Base-by-base conservation (phyloP, 2,113 vertebrate species). In the Microcebus lehilahytsara region DNA sequence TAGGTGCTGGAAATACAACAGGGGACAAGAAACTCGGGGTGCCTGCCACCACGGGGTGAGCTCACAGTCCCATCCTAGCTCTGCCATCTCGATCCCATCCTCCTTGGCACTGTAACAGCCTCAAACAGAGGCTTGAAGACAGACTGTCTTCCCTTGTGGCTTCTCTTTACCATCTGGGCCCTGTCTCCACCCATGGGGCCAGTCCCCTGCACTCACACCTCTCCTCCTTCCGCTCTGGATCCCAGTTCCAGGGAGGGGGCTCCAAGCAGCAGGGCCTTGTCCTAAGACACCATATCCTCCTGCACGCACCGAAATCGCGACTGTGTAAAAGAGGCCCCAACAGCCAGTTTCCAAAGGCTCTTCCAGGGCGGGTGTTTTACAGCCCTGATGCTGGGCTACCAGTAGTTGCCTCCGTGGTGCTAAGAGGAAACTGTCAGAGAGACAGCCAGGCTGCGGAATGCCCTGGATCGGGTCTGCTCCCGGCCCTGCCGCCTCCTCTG, bases 41-140 rank as follows among this genome's bases (percentile, higher is more conserved):
- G 12, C 19, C 64, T n/a, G 42, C 58, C 1, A 14, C 77, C 7
- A 0, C 0, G 6, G 9, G 32, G n/a, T 40, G 9, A 5, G 22
- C 22, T 60, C 58, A 6, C 16, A 1, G 3, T 53, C 22, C 49
- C 34, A 14, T 8, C n/a, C 5, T 7, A 9, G 22, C 78, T 58
- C n/a, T 34, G 37, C 51, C 42, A 27, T 17, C 78, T 34, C 62
- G 11, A 27, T 64, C 62, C 27, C 25, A 23, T 64, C 19, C 25
- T 60, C 64, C 42, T 46, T 12, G n/a, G 11, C 3, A 42, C 42
- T 0, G 1, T 2, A 40, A 17, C 60, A 79, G 74, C 58, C 60
- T 20, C 53, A 19, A 56, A 56, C 53, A 8, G 23, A 19, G 51
- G 5, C 19, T 13, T 34, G 30, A 11, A 20, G 34, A 53, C 1